Conservation (phyloP, 2,888 invertebrate genomes). For the Pheosia tremula region DNA sequence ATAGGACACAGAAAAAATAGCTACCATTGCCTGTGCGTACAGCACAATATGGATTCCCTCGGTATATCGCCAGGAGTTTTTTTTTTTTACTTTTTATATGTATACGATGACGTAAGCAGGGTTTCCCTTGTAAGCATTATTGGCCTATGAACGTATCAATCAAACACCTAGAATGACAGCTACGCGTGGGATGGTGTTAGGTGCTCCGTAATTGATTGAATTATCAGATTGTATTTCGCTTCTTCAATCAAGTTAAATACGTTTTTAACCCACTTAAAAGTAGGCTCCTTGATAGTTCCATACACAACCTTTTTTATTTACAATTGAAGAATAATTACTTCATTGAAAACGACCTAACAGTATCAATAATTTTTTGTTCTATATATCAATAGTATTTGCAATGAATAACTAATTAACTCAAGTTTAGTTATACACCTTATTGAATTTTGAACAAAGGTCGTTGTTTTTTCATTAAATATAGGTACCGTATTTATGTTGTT, state of each 20-base stretch:
- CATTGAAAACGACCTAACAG: constrained; percentile 1
- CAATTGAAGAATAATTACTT: constrained; percentile 1
- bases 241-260: constrained; percentile 31
- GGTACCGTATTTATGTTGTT: neutral
- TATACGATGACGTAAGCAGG: constrained; percentile 14
- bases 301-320: neutral
- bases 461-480: neutral
- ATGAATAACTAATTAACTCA: neutral
- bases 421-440: neutral
- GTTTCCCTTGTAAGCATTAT: constrained; percentile 10
- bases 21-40: constrained; percentile 34
- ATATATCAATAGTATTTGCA: neutral
- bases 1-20: constrained; percentile 47
- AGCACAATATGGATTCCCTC: constrained; percentile 39
- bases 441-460: neutral
- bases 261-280: constrained; percentile 6
- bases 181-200: constrained; percentile 32
- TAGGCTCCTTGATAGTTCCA: constrained; percentile 14
- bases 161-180: constrained; percentile 33
- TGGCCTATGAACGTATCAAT: constrained; percentile 25
- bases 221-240: constrained; percentile 38
- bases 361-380: neutral
- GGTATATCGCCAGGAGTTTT: constrained; percentile 44
- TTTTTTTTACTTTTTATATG: constrained; percentile 17
- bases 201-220: constrained; percentile 38